Conservation (phyloP, 2,113 vertebrate species). For the Antechinus stuartii region DNA sequence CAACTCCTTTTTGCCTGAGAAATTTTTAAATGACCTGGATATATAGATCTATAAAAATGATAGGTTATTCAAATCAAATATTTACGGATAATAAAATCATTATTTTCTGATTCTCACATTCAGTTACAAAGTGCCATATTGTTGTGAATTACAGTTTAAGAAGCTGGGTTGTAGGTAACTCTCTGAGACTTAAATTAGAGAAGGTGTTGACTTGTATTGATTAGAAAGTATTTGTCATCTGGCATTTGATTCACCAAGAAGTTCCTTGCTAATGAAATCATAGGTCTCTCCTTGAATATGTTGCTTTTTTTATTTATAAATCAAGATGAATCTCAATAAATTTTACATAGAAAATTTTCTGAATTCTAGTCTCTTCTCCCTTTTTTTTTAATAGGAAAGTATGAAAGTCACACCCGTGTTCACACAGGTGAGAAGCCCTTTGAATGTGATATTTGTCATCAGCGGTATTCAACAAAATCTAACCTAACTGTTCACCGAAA, state of each 20-base stretch:
- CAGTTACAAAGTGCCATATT: no score
- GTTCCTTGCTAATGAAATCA: not conserved
- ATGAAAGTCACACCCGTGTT: slow-evolving; percentile 96
- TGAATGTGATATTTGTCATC: slow-evolving; percentile 97
- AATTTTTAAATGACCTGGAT: no score
- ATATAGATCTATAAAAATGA: no score
- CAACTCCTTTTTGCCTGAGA: no score
- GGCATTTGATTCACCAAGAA: not conserved
- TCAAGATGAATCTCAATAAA: slow-evolving; percentile 1
- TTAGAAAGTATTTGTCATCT: not conserved
- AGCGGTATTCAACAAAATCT: slow-evolving; percentile 98
- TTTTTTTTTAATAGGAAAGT: slow-evolving; percentile 89
- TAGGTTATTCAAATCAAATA: no score
- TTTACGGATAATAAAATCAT: no score
- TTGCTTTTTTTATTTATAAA: not conserved
- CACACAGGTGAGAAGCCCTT: slow-evolving; percentile 99
- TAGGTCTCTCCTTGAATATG: not conserved
- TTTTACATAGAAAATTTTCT: not conserved
- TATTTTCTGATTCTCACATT: no score
- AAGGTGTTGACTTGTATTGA: not conserved
- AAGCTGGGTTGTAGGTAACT: not conserved
- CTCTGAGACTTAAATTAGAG: not conserved
- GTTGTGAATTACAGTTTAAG: no score
- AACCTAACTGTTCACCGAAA: slow-evolving; percentile 98
- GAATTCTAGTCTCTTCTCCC: slow-evolving; percentile 2